Evolutionary conservation across 1,140 invertebrate genomes (phyloP), one percentile per base, ranked within the genome.

Genomic region (Drosophila navojoa): DNA sequence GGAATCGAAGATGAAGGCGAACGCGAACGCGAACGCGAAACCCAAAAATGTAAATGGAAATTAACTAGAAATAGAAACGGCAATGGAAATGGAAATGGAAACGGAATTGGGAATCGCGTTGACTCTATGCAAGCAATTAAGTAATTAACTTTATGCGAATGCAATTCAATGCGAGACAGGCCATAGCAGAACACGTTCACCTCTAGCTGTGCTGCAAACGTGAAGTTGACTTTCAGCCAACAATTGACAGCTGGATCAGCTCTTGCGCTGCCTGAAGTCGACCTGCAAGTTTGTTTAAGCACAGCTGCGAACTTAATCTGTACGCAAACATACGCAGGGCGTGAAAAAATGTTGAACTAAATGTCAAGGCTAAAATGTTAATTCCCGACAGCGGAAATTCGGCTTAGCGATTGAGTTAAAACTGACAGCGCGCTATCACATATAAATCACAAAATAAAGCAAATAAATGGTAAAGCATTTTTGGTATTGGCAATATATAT

Each of bases 91-190:
- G 9, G n/a, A 22, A 45, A 45, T 10, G 47, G 19, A 13, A 22
- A 47, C 16, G 44, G 44, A 4, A 11, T 25, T n/a, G 45, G 19
- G 10, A 49, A 49, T 11, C 2, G 22, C 25, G 10, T 22, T 22
- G 45, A 16, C 29, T 29, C 27, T 25, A 38, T 52, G 4, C 25
- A 27, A 27, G 64, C 45, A 52, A 59, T 68, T 68, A 68, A 58
- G 35, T 68, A 27, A 25, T 60, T 44, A 59, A 16, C 55, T 44
- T 2, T n/a, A 29, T 22, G 13, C 10, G 55, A 50, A 44, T 68
- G 64, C 55, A 68, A 44, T 59, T 29, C 42, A 25, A 10, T 35
- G 5, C 25, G 6, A 32, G 32, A 32, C 22, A 13, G n/a, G 3
- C 6, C 3, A 13, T 0, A 42, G 40, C 11, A n/a, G 9, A 29